Evolutionary conservation across 2,797 vertebrate genomes (phyloP).

Genomic region (Mallotus villosus): DNA sequence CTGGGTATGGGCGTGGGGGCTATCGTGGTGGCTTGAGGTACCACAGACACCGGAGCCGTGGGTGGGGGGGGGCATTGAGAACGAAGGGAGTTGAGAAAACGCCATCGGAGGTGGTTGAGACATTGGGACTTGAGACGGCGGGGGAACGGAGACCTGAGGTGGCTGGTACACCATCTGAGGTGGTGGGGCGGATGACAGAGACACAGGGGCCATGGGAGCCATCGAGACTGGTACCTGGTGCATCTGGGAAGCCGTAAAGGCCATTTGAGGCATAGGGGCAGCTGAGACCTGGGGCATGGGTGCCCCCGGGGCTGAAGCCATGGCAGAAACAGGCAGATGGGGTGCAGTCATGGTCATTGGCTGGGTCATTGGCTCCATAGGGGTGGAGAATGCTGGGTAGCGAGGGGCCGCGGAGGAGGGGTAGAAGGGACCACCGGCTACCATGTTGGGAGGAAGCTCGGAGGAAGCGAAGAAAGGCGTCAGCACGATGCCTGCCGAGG

Average conservation of each 20-base stretch:
- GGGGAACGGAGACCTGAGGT: conserved; percentile 3
- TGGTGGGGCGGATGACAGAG: conserved; percentile 10
- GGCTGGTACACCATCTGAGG: conserved; percentile 5
- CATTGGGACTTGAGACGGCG: conserved; percentile 30
- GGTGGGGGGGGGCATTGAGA: conserved; percentile 19
- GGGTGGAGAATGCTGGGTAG: conserved; percentile 40
- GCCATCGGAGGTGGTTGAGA: conserved; percentile 3
- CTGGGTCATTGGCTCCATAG: conserved; percentile 44
- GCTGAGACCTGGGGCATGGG: conserved; percentile 27
- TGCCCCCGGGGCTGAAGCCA: conserved; percentile 28
- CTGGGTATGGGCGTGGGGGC: conserved; percentile 55
- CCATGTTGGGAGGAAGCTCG: conserved; percentile 48
- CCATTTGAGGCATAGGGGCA: conserved; percentile 3
- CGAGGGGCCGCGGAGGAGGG: conserved; percentile 35
- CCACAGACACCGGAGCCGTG: conserved; percentile 45
- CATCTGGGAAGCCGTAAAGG: too few species aligned
- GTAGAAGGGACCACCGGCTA: conserved; percentile 37
- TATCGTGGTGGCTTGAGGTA: conserved; percentile 39
- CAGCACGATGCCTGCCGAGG: conserved; percentile 64
- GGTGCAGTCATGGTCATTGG: conserved; percentile 26
- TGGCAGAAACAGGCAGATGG: conserved; percentile 41
- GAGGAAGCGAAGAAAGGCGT: conserved; percentile 52
- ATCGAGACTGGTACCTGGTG: conserved; percentile 15
- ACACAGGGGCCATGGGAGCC: conserved; percentile 37
- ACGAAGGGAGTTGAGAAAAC: conserved; percentile 26